These are phyloP conservation scores for Lottia scabra DNA, from an alignment of 2,888 invertebrate genomes.

Conservation along the genomic window DNA sequence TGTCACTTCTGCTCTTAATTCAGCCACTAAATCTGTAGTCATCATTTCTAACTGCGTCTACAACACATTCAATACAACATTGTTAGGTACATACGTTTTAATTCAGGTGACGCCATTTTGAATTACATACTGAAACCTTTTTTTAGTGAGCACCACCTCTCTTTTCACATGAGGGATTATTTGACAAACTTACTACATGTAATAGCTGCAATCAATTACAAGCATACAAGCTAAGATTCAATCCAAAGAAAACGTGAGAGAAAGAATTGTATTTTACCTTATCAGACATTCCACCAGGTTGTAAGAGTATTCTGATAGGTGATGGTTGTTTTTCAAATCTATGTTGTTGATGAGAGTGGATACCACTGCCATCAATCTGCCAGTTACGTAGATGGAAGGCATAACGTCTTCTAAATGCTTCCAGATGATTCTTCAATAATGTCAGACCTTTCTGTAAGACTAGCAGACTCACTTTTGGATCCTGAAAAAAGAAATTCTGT, in stretches of 20 bases:
- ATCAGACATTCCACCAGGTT: conserved; percentile 89
- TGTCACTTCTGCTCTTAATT: conserved; percentile 92
- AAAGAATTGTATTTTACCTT: conserved; percentile 70
- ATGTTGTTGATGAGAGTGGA: conserved; percentile 82
- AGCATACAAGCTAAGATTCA: no score
- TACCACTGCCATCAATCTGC: conserved; percentile 85
- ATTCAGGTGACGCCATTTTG: no score
- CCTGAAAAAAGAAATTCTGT: conserved; percentile 42
- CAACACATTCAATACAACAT: not conserved
- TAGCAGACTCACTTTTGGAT: conserved; percentile 85
- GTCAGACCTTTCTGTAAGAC: conserved; percentile 91
- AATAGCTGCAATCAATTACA: no score
- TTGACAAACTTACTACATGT: no score
- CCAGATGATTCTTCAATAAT: conserved; percentile 90
- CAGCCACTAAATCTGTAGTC: conserved; percentile 89
- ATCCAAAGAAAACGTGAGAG: no score
- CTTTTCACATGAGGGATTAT: no score
- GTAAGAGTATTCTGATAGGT: conserved; percentile 83
- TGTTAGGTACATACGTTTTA: no score
- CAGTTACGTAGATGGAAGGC: conserved; percentile 77
- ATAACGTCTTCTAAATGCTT: conserved; percentile 80
- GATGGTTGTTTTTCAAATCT: conserved; percentile 72
- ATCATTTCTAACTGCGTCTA: conserved; percentile 82
- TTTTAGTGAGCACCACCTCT: no score
- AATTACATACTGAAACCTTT: no score